Conservation (phyloP, 2,113 vertebrate genomes). For the Sitta europaea region DNA sequence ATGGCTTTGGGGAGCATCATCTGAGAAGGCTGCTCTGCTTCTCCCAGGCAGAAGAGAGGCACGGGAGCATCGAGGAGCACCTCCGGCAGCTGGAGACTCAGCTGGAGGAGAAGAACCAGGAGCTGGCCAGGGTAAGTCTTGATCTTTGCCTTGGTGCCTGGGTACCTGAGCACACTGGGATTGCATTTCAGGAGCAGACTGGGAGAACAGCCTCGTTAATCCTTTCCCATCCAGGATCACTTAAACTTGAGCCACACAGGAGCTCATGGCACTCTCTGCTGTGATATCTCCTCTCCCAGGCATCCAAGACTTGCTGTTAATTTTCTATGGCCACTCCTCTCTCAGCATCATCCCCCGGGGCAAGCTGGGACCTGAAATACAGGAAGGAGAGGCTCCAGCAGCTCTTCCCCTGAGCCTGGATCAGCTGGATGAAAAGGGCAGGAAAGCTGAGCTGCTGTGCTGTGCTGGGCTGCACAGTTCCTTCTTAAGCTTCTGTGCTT, state of each 20-base stretch:
- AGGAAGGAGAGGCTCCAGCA: neutral
- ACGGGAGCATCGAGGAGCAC: constrained; percentile 93
- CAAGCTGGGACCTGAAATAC: neutral
- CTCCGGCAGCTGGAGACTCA: constrained; percentile 93
- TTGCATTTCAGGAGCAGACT: neutral
- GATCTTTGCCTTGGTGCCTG: neutral
- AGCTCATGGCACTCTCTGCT: neutral
- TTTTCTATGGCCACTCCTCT: neutral
- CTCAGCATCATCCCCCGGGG: neutral
- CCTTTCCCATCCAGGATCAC: neutral
- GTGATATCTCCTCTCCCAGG: neutral
- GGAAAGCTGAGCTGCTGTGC: neutral
- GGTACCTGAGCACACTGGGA: neutral
- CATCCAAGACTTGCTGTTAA: neutral
- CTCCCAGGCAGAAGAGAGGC: constrained; percentile 91
- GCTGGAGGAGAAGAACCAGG: constrained; percentile 97
- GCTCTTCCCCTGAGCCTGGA: neutral
- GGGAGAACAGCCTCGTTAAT: neutral
- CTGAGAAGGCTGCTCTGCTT: constrained; percentile 7
- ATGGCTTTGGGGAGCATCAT: neutral
- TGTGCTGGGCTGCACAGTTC: neutral
- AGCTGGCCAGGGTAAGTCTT: constrained; percentile 86
- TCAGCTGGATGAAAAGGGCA: neutral
- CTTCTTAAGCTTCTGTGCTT: neutral
- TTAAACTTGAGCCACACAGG: neutral